phyloP scores from a whole-genome alignment of 2,888 invertebrate species.

The Exephanes ischioxanthus region DNA sequence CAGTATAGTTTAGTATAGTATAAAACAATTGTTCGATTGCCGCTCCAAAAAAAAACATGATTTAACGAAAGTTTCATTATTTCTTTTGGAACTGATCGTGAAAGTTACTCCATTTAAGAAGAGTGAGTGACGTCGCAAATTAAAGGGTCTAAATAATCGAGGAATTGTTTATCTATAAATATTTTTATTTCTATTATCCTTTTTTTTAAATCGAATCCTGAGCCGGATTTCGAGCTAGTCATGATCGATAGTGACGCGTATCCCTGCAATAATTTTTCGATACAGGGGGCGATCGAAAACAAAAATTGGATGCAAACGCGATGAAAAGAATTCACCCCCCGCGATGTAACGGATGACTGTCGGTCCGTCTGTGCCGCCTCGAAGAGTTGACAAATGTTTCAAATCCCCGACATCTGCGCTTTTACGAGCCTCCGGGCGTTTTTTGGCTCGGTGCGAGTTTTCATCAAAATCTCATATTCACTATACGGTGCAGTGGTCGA shows the following conservation, averaged over 20 bases:
- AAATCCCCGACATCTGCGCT: constrained; percentile 59
- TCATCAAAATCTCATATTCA: constrained; percentile 65
- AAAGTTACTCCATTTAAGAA: too few relatives aligned
- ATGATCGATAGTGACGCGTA: constrained; percentile 24
- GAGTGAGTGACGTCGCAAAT: too few relatives aligned
- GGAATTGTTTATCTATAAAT: not conserved
- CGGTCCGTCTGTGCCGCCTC: constrained; percentile 25
- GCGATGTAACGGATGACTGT: constrained; percentile 26
- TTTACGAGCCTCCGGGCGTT: constrained; percentile 37
- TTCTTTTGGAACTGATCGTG: too few relatives aligned
- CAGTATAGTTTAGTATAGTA: too few relatives aligned
- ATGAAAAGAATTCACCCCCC: constrained; percentile 35
- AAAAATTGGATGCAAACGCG: constrained; percentile 34
- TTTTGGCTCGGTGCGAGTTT: constrained; percentile 22
- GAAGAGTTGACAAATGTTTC: constrained; percentile 59
- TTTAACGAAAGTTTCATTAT: too few relatives aligned
- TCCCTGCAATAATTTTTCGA: constrained; percentile 21
- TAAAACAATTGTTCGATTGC: too few relatives aligned
- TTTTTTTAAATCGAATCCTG: not conserved
- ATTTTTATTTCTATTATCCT: not conserved
- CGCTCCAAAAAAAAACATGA: too few relatives aligned
- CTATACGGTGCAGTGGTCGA: constrained; percentile 9
- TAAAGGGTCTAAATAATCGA: too few relatives aligned
- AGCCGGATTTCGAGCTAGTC: not conserved
- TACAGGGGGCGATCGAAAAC: not conserved